Evolutionary conservation across 2,113 vertebrate species (phyloP).

Genomic region (Megaceryle torquata): DNA sequence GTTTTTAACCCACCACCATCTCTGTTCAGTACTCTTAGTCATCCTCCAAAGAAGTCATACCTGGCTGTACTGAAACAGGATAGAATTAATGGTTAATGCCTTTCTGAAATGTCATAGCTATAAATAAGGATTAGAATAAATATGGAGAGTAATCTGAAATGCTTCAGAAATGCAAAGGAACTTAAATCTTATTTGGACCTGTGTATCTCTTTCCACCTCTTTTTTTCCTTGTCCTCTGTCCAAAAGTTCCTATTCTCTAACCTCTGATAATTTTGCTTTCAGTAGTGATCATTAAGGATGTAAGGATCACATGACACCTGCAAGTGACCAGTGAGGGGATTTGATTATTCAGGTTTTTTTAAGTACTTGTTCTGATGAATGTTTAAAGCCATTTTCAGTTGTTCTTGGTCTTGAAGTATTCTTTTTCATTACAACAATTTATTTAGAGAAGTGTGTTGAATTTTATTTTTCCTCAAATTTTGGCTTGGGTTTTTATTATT

Average conservation of each 20-base stretch:
- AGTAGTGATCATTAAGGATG: not conserved
- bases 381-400: not conserved
- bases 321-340: not conserved
- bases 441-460: not conserved
- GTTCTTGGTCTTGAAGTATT: not conserved
- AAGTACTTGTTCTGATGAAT: not conserved
- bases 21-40: not conserved
- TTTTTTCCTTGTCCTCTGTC: not conserved
- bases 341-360: not conserved
- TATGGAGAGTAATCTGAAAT: not conserved
- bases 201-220: not conserved
- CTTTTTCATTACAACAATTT: not conserved
- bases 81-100: not conserved
- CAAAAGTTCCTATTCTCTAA: not conserved
- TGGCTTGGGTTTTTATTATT: not conserved
- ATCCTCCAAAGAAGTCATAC: not conserved
- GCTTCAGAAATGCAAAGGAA: not conserved
- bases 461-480: not conserved
- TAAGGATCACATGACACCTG: not conserved
- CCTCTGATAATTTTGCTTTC: not conserved
- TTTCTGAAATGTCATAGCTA: not conserved
- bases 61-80: not conserved
- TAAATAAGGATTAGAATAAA: not conserved
- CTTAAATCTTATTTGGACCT: not conserved
- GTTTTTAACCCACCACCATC: not conserved